Evolutionary conservation across 2,113 vertebrate genomes (phyloP).

Genomic region (Poicephalus meyeri): DNA sequence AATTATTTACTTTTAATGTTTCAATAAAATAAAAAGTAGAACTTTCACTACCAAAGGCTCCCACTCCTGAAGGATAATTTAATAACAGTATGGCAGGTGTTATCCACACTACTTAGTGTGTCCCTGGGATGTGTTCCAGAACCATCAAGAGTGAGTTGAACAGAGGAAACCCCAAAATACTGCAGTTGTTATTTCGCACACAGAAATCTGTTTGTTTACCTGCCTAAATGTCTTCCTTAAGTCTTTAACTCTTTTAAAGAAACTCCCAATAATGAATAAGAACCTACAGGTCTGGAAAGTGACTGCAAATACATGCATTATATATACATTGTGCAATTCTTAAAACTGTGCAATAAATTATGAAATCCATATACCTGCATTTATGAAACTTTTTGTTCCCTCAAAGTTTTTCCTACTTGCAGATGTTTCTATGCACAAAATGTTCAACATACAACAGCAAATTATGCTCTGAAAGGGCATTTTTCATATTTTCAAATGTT

Average conservation of each 20-base stretch:
- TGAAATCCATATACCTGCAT: background rate
- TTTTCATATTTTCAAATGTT: background rate
- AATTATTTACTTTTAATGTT: background rate
- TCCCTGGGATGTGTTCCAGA: background rate
- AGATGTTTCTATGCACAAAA: background rate
- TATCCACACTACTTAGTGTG: background rate
- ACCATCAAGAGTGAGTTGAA: background rate
- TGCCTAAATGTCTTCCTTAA: background rate
- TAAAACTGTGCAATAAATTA: background rate
- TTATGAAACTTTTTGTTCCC: background rate
- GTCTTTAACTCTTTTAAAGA: background rate
- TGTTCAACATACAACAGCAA: background rate
- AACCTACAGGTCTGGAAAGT: background rate
- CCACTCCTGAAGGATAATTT: background rate
- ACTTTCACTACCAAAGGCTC: background rate
- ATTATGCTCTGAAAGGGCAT: background rate
- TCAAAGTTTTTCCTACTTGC: background rate
- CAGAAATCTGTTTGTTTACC: background rate
- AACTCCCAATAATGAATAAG: background rate
- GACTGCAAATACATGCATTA: background rate
- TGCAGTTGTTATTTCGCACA: background rate
- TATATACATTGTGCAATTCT: background rate
- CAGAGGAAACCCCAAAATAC: fast-evolving
- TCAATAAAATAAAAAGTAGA: background rate
- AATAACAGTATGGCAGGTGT: background rate